Conservation (phyloP, 2,113 vertebrate species). For the Morone chrysops region DNA sequence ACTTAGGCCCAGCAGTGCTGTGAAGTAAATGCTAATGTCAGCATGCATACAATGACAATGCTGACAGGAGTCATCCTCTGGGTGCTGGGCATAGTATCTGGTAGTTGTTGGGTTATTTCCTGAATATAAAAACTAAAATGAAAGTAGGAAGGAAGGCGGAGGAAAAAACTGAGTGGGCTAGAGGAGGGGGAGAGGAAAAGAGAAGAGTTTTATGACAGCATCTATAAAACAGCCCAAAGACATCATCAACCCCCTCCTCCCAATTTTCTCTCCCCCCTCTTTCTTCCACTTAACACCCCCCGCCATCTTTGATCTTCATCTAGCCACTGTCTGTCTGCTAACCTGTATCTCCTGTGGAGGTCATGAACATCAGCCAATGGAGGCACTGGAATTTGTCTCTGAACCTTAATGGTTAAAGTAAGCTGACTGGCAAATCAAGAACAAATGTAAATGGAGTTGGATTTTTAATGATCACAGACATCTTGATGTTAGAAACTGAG, state of each 20-base stretch:
- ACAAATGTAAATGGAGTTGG: neutral
- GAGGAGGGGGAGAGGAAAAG: neutral
- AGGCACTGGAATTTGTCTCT: neutral
- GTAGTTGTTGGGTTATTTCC: no score
- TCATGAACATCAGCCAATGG: neutral
- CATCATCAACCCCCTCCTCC: constrained; percentile 16
- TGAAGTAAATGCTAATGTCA: neutral
- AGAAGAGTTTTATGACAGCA: constrained; percentile 37
- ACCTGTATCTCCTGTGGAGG: neutral
- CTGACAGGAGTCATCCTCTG: neutral
- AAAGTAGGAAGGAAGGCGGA: constrained; percentile 12
- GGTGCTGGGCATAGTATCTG: neutral
- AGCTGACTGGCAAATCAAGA: neutral
- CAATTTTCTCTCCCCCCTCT: constrained; percentile 16
- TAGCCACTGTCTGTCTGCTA: constrained; percentile 11
- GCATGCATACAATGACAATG: neutral
- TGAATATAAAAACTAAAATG: no score
- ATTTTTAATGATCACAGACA: neutral
- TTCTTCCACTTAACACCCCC: constrained; percentile 27
- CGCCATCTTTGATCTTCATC: constrained; percentile 50
- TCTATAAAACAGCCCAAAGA: constrained; percentile 55
- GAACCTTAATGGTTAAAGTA: neutral
- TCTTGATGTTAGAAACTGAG: no score
- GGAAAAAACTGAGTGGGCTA: neutral
- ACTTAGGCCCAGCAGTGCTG: no score